Evolutionary conservation across 2,888 invertebrate species (phyloP), one percentile per base, ranked within the genome.

Genomic region (Stegophylla sp.): DNA sequence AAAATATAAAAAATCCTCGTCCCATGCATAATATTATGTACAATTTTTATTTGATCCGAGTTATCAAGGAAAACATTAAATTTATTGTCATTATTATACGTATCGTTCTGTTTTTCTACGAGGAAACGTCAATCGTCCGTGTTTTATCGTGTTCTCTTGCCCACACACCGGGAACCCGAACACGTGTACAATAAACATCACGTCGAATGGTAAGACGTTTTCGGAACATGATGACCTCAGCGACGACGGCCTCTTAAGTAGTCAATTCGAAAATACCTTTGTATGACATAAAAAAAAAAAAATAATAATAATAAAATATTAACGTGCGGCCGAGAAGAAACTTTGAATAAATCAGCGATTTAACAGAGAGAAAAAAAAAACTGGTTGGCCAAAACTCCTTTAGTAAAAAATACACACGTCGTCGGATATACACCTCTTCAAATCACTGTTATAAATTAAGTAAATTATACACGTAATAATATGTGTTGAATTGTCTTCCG

Each of bases 201-300:
- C 28, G 28, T 72, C 28, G 15, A 23, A 61, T 61, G 12, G 45
- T 28, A 73, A 48, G 61, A 73, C 61, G 7, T 48, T 48, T 61
- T 61, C 20, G 10, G 43, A 43, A 1, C 9, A n/a, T n/a, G n/a
- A n/a, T 61, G 61, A 73, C 73, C 73, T 74, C 63, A 48, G 28
- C n/a, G n/a, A n/a, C n/a, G n/a, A n/a, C 61, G 48, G 34, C 61
- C 48, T 74, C 28, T 63, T 63, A 34, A 63, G 61, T 61, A 63
- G 34, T 63, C 63, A 74, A 74, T 48, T 63, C 48, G 59, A 63
- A 63, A 63, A 63, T 74, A 74, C 28, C 48, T 74, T 63, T 28
- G 9, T n/a, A 74, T 63, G 61, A 61, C 61, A 74, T 73, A 34
- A 48, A 59, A 43, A 61, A 61, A 61, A 51, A 43, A n/a, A 63